These are phyloP conservation scores for Magallana angulata DNA, from an alignment of 1,140 invertebrate genomes.

Conservation along the genomic window DNA sequence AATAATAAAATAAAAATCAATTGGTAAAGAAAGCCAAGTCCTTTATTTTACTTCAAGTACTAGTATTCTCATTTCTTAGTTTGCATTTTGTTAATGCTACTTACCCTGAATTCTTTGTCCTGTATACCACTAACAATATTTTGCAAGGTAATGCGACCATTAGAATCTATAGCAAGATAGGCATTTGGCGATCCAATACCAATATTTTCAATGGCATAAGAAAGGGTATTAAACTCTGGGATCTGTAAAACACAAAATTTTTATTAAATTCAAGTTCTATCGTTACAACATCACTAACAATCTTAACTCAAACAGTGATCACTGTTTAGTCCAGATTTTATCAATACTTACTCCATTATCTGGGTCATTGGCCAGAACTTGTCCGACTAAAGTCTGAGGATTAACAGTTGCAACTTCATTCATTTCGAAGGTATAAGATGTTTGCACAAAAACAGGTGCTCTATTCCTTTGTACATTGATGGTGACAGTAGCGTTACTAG, in stretches of 20 bases:
- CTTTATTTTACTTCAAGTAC: no score
- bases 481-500: constrained; percentile 88
- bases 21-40: no score
- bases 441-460: constrained; percentile 57
- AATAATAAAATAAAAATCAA: no score
- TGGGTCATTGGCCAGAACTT: constrained; percentile 63
- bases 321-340: no score
- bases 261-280: neutral
- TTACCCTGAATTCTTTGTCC: constrained; percentile 16
- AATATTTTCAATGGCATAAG: constrained; percentile 13
- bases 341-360: constrained; percentile 61
- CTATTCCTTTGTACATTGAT: constrained; percentile 85
- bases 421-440: neutral
- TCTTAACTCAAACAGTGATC: no score
- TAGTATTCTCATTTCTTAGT: no score
- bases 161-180: constrained; percentile 22
- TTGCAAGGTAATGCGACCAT: neutral
- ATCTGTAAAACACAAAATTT: neutral
- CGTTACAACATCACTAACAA: neutral
- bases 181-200: neutral
- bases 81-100: no score
- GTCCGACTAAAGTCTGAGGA: constrained; percentile 45
- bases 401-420: neutral
- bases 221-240: neutral
- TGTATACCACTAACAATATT: neutral